phyloP scores from a whole-genome alignment of 2,113 vertebrate genomes.

The Nothoprocta pentlandii region DNA sequence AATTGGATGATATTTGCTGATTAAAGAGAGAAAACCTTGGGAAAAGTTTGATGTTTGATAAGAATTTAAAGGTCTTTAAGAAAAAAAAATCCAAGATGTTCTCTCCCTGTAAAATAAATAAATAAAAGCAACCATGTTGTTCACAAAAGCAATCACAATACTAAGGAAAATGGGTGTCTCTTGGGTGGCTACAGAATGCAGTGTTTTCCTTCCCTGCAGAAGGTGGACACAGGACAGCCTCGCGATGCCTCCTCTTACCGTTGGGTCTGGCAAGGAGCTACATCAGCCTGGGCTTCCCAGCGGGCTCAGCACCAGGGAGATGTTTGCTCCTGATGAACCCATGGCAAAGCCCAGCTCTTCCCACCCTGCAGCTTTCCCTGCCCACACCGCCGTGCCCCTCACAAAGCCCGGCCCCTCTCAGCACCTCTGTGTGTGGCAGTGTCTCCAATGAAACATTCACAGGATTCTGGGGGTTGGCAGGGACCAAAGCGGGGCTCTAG shows the following conservation, averaged over 20 bases:
- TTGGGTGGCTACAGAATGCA: neutral
- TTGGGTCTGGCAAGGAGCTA: neutral
- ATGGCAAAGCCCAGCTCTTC: neutral
- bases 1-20: slow-evolving; percentile 15
- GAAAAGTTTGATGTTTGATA: neutral
- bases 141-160: neutral
- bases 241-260: accelerated
- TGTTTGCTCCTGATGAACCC: neutral
- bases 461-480: neutral
- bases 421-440: too few relatives aligned
- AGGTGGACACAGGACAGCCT: neutral
- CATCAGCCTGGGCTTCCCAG: neutral
- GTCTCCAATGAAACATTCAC: too few relatives aligned
- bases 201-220: accelerated
- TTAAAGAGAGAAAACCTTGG: neutral
- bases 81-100: neutral
- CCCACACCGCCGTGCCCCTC: too few relatives aligned
- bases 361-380: too few relatives aligned
- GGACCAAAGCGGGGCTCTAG: neutral
- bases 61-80: neutral
- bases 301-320: neutral
- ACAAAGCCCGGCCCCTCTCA: too few relatives aligned
- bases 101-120: too few relatives aligned
- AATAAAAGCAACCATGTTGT: neutral
- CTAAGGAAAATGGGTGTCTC: accelerated